Base-by-base conservation (phyloP, 2,888 invertebrate genomes). In the Abrostola tripartita region DNA sequence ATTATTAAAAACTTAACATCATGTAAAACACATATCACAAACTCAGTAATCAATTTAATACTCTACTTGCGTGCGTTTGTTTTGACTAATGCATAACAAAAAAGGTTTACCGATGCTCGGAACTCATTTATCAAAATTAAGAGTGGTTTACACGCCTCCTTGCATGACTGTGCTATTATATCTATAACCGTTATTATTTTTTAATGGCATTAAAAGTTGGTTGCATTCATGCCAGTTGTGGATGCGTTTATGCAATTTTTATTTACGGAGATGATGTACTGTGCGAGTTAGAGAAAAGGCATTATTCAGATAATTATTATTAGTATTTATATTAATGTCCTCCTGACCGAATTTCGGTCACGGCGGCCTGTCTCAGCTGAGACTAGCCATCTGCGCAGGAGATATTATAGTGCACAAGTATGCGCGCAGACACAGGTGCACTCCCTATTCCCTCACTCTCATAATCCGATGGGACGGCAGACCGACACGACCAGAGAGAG, bases 91-190 rank as follows among this genome's bases (percentile, higher is more conserved):
- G 47, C 41, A 41, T 44, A 54, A 64, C 54, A 67, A 70, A 65
- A 69, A 73, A 69, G 40, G 54, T 56, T 40, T 53, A 71, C 61
- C 53, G 63, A 68, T 67, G 65, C 79, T 81, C 76, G 66, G 67
- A 80, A 77, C 73, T 85, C 83, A 88, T 90, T 85, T 81, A 90
- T 91, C 90, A 90, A 88, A 87, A 90, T 89, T 85, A 92, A 83
- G 79, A 82, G 77, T 74, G 62, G 79, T 82, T 82, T 82, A 83
- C 76, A 85, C 84, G 85, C 84, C 82, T 83, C 75, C 78, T 76
- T 74, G 71, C 57, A 65, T 61, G 72, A 72, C 65, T 70, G 62
- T 67, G 71, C 74, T 74, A 78, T 74, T 71, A 65, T 65, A 68
- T 71, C 49, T 61, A 65, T 76, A 76, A 85, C 86, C 83, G 85